Base-by-base conservation (phyloP, 2,113 vertebrate species). In the Cettia cetti region DNA sequence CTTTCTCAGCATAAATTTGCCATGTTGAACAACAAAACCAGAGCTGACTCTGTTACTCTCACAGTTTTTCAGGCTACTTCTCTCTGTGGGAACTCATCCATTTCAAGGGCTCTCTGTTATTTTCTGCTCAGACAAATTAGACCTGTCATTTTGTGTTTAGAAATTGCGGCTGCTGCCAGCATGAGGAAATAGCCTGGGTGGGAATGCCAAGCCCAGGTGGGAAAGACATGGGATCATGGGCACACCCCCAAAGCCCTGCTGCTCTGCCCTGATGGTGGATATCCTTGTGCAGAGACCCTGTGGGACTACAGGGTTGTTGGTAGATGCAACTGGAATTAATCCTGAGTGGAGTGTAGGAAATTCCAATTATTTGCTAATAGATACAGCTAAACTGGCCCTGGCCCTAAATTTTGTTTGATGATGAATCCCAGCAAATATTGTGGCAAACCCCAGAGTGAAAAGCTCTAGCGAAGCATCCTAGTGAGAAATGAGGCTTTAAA, bases 221-320 rank as follows among this genome's bases (percentile, higher is more conserved):
- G 57, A 84, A 90, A 50, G 78, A 52, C 39, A 24, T 0, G 0
- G 31, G 65, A 47, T 37, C 24, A 18, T 0, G 0, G 83, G 52
- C 47, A 20, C 23, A 54, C 18, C 76, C 82, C 49, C 42, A 79
- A 68, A 23, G 70, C 6, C 40, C 66, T 50, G 79, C 42, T 68
- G 78, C 57, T 93, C 57, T 81, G 42, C 23, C 26, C 70, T 50
- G 19, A 28, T 8, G 52, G 14, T 1, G 2, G 24, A 31, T 24
- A 44, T 63, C 47, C 45, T 23, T 22, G 11, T 2, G 8, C 7
- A 4, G 33, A 66, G 15, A 82, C 7, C 11, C 69, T 3, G 1
- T 0, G 7, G 56, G 35, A 90, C 16, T 89, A 39, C 15, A 2
- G 6, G 12, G 7, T 4, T 86, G 26, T 57, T 33, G 40, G 24